A percentile compares a stretch with the other conserved stretches of the same genome.
Conservation (phyloP, 2,888 invertebrate genomes). For the Caenorhabditis becei region DNA sequence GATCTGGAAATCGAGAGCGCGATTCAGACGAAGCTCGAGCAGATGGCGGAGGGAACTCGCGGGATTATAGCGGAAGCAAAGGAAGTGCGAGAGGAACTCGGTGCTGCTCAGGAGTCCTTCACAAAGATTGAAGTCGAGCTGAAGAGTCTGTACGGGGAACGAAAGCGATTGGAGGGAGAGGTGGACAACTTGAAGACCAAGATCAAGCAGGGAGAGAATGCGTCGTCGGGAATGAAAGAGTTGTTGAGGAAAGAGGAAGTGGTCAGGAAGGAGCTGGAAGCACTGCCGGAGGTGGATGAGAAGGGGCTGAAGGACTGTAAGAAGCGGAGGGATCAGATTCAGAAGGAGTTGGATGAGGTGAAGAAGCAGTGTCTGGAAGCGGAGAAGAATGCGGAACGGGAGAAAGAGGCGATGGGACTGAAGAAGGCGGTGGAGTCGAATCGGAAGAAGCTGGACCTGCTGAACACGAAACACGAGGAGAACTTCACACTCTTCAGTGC, state of each 20-base stretch:
- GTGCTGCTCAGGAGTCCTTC: constrained; percentile 39
- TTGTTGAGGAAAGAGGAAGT: constrained; percentile 29
- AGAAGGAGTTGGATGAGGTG: constrained; percentile 47
- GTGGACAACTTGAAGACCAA: constrained; percentile 37
- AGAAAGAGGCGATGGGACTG: constrained; percentile 43
- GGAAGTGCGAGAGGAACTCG: constrained; percentile 19
- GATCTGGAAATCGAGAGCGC: constrained; percentile 31
- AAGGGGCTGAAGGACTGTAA: constrained; percentile 22
- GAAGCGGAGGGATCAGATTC: constrained; percentile 2
- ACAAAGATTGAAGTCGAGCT: constrained; percentile 50
- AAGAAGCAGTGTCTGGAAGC: constrained; percentile 37
- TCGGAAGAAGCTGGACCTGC: constrained; percentile 18
- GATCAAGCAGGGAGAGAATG: constrained; percentile 36
- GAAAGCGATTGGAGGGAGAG: constrained; percentile 32
- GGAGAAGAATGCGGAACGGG: constrained; percentile 44
- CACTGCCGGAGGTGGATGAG: constrained; percentile 44
- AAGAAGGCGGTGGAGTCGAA: constrained; percentile 8
- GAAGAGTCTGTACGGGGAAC: constrained; percentile 12
- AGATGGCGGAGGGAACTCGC: not conserved
- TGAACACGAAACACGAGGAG: constrained; percentile 46
- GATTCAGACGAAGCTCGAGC: not conserved
- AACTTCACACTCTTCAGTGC: constrained; percentile 40
- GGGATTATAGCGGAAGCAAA: not conserved
- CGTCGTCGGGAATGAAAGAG: constrained; percentile 36
- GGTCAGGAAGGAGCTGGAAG: constrained; percentile 18